Evolutionary conservation across 2,888 invertebrate genomes (phyloP).

Genomic region (Dusona sp.): DNA sequence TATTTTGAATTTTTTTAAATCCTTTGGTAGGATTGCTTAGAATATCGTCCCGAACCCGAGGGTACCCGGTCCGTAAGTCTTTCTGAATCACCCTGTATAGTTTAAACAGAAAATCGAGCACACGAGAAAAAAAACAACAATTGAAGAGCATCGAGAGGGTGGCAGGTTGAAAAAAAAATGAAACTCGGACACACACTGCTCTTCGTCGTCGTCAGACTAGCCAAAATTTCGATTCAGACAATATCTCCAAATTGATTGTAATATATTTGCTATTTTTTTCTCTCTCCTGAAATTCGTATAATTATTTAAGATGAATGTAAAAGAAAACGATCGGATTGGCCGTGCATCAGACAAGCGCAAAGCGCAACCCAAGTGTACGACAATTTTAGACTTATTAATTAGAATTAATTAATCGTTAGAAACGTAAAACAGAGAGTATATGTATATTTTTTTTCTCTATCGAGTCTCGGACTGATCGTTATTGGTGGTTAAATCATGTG

Average conservation of each 20-base stretch:
- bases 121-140: conserved; percentile 4
- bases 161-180: conserved; percentile 2
- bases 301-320: conserved; percentile 21
- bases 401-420: conserved; percentile 56
- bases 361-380: conserved; percentile 43
- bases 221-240: conserved; percentile 58
- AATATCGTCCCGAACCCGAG: too few relatives aligned
- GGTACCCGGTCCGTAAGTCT: too few relatives aligned
- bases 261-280: conserved; percentile 65
- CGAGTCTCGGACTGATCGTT: conserved; percentile 49
- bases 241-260: conserved; percentile 67
- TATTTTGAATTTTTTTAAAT: too few relatives aligned
- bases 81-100: too few relatives aligned
- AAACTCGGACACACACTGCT: neutral
- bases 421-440: conserved; percentile 64
- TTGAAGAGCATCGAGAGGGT: neutral
- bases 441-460: conserved; percentile 58
- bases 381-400: conserved; percentile 58
- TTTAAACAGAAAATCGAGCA: conserved; percentile 24
- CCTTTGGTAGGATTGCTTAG: too few relatives aligned
- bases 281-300: conserved; percentile 57
- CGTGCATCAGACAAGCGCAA: conserved; percentile 49
- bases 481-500: conserved; percentile 1
- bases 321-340: conserved; percentile 15
- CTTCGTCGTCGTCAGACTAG: conserved; percentile 51